Conservation (phyloP, 1,140 invertebrate species). For the Bursaphelenchus mucronatus region DNA sequence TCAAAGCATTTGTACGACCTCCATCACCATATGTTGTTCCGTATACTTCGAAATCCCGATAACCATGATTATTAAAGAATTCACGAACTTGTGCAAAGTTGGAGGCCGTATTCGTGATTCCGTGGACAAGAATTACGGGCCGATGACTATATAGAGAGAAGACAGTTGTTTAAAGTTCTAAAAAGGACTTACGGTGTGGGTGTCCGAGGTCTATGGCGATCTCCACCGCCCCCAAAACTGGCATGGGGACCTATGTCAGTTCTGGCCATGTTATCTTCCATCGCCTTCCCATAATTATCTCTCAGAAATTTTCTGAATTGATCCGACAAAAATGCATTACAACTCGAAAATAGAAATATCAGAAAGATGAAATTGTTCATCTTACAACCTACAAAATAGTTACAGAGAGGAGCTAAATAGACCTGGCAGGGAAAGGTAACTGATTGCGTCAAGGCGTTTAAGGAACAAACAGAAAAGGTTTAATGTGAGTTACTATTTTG, state of each 20-base stretch:
- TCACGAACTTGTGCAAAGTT: constrained; percentile 43
- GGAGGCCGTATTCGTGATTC: constrained; percentile 54
- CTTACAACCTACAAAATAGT: no score
- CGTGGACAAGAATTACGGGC: constrained; percentile 59
- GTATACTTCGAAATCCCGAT: constrained; percentile 52
- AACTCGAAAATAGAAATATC: not conserved
- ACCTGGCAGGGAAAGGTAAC: no score
- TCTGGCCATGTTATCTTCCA: constrained; percentile 37
- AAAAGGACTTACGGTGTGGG: constrained; percentile 31
- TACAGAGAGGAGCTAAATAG: no score
- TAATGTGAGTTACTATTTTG: no score
- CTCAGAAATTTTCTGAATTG: constrained; percentile 32
- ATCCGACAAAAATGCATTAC: constrained; percentile 23
- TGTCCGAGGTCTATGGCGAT: constrained; percentile 26
- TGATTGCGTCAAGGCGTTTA: no score
- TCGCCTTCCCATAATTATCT: constrained; percentile 35
- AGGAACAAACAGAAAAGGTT: no score
- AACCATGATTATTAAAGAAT: constrained; percentile 49
- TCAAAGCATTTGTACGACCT: constrained; percentile 55
- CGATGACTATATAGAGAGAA: constrained; percentile 38
- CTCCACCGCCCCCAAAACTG: constrained; percentile 48
- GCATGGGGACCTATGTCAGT: constrained; percentile 43
- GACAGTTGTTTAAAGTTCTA: constrained; percentile 19
- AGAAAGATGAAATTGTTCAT: no score
- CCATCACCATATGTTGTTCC: constrained; percentile 59